Evolutionary conservation across 2,113 vertebrate genomes (phyloP).

Genomic region (Felis catus): F.catus_Fca126_mat1.0 CM031416.1:34480001-34480500

Average conservation of each 20-base stretch:
- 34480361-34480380: not conserved
- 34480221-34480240: not conserved
- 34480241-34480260: constrained; percentile 19
- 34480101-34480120: not conserved
- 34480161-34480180: not conserved
- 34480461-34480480: not conserved
- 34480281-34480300: not conserved
- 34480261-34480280: constrained; percentile 12
- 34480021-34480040: not conserved
- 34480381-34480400: not conserved
- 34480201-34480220: not conserved
- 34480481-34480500: not conserved
- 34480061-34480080: not conserved
- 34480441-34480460: not conserved
- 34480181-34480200: not conserved
- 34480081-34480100: not conserved
- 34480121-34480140: not conserved
- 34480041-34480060: not conserved
- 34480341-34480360: not conserved
- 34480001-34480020: not conserved
- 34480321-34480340: not conserved
- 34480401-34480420: not conserved
- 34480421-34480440: not conserved
- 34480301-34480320: constrained; percentile 13
- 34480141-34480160: not conserved